Evolutionary conservation across 2,888 invertebrate genomes (phyloP), one percentile per base, ranked within the genome.

Genomic region (Ophion slaviceki): DNA sequence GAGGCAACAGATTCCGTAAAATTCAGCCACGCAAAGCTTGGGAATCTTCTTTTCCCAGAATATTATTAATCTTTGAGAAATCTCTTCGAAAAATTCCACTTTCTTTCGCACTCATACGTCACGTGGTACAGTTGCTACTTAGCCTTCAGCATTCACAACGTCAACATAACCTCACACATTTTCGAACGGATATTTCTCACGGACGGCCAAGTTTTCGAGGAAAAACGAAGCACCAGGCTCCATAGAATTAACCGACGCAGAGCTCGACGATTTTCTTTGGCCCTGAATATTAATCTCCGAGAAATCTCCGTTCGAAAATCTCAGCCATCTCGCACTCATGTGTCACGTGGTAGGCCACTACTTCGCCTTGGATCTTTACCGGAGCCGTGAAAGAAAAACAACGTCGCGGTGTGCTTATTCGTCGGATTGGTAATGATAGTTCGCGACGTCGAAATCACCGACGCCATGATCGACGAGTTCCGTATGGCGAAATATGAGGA

Each of bases 321-420:
- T 53, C 14, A 17, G 53, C 14, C 2, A 14, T 75, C n/a, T 24
- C 5, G 40, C 17, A 20, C 11, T 40, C 11, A 1, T 24, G 40
- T 74, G 61, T 24, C 61, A 61, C 20, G 61, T 61, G 7, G 20
- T 61, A 24, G 10, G 57, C n/a, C 14, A 14, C n/a, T n/a, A 17
- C n/a, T 57, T 57, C 57, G 8, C 2, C 2, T 2, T 61, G 8
- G 20, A 4, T 70, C 62, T 40, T 91, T 92, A 96, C 96, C 96
- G 85, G 97, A 97, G 40, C 97, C 97, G 93, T 97, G 97, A 86
- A 96, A 95, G 90, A 96, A 96, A 91, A 97, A 96, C 95, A 75
- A 96, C 95, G 96, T 95, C 5, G 96, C 96, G 11, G 95, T 95
- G 89, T 96, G 96, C 70, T 94, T 94, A 61, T 92, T 92, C 20